Conservation (phyloP, 1,140 invertebrate genomes). For the Dendrolimus kikuchii region DNA sequence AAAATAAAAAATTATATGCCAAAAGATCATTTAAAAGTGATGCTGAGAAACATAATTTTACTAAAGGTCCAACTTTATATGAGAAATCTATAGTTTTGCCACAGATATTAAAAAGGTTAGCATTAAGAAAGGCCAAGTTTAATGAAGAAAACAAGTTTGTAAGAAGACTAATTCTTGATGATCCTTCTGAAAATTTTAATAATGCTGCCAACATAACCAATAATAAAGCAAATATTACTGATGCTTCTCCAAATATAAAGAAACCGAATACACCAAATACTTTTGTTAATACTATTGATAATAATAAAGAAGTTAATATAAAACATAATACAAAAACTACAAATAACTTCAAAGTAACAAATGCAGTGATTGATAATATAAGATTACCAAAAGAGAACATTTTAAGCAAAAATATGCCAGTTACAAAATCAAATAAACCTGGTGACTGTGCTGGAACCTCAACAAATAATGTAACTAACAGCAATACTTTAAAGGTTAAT, state of each 20-base stretch:
- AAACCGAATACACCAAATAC: background rate
- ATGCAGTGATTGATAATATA: too few species aligned
- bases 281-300: too few species aligned
- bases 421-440: too few species aligned
- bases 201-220: background rate
- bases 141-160: conserved; percentile 12
- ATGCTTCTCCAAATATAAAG: background rate
- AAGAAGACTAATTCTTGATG: conserved; percentile 18
- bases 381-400: too few species aligned
- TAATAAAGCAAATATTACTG: background rate
- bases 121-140: conserved; percentile 10
- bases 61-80: conserved; percentile 27
- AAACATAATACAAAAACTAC: too few species aligned
- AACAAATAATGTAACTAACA: background rate
- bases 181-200: background rate
- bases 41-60: conserved; percentile 12
- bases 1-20: conserved; percentile 22
- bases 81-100: conserved; percentile 31
- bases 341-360: too few species aligned
- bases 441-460: background rate
- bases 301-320: too few species aligned
- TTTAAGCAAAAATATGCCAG: too few species aligned
- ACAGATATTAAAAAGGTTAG: conserved; percentile 22
- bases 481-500: background rate
- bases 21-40: conserved; percentile 16